Evolutionary conservation across 2,113 vertebrate species (phyloP).

Genomic region (Mobula birostris): DNA sequence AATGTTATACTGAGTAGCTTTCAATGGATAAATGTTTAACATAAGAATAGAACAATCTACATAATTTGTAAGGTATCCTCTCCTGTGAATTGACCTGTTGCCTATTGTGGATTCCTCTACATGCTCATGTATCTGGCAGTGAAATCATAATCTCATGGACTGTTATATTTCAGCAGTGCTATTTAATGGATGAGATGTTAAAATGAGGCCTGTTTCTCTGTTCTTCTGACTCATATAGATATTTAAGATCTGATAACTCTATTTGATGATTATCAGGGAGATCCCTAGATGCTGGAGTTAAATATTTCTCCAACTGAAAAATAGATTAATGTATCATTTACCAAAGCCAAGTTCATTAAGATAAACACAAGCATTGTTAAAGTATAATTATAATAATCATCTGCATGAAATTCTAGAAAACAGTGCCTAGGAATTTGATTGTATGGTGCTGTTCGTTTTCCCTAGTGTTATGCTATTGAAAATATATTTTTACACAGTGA

Average conservation of each 20-base stretch:
- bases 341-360: neutral
- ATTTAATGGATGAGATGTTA: neutral
- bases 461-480: too few relatives aligned
- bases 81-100: neutral
- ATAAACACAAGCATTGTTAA: neutral
- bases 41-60: slow-evolving; percentile 1
- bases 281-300: neutral
- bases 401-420: neutral
- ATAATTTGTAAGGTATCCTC: neutral
- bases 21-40: neutral
- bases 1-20: neutral
- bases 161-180: neutral
- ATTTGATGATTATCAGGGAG: neutral
- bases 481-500: too few relatives aligned
- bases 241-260: neutral
- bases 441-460: too few relatives aligned
- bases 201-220: neutral
- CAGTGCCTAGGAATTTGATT: too few relatives aligned
- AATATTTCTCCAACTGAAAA: neutral
- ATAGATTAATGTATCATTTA: too few relatives aligned
- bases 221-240: neutral
- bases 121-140: neutral
- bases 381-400: neutral
- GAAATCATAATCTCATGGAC: neutral
- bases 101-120: neutral